Percentiles rank a stretch among this genome's conserved stretches.
Conservation (phyloP, 1,140 invertebrate species). For the Listronotus bonariensis region DNA sequence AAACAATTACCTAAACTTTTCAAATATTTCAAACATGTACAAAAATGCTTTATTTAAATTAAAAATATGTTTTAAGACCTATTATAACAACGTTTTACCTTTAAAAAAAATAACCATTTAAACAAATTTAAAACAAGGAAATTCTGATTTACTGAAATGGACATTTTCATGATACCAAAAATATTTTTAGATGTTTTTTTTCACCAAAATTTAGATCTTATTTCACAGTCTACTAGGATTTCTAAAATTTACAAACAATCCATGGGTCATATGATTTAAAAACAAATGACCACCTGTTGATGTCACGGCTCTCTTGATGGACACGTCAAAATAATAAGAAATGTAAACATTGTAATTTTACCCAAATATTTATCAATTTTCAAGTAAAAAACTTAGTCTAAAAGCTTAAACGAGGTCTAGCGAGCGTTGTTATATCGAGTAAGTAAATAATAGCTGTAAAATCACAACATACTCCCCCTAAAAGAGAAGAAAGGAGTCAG, state of each 20-base stretch:
- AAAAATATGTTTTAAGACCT: too few relatives aligned
- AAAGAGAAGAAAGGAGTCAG: constrained; percentile 16
- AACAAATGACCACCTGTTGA: constrained; percentile 30
- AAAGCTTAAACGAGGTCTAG: not conserved
- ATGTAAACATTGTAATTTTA: constrained; percentile 1
- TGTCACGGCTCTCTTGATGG: not conserved
- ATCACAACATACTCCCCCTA: constrained; percentile 32
- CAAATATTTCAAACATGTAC: too few relatives aligned
- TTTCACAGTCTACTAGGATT: not conserved
- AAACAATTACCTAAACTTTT: too few relatives aligned
- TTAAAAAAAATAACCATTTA: too few relatives aligned
- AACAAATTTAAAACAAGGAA: too few relatives aligned
- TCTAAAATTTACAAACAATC: not conserved
- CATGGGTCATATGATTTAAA: constrained; percentile 21
- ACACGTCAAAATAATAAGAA: constrained; percentile 14
- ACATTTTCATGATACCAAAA: too few relatives aligned
- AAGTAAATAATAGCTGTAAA: constrained; percentile 12
- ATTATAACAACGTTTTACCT: too few relatives aligned
- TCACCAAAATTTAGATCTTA: too few relatives aligned
- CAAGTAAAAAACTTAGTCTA: not conserved
- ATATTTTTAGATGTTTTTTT: too few relatives aligned
- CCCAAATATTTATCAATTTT: not conserved
- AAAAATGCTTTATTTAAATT: too few relatives aligned
- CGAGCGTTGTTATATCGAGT: constrained; percentile 7
- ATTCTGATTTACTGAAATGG: too few relatives aligned